Evolutionary conservation across 2,113 vertebrate genomes (phyloP).

Genomic region (Mirounga angustirostris): DNA sequence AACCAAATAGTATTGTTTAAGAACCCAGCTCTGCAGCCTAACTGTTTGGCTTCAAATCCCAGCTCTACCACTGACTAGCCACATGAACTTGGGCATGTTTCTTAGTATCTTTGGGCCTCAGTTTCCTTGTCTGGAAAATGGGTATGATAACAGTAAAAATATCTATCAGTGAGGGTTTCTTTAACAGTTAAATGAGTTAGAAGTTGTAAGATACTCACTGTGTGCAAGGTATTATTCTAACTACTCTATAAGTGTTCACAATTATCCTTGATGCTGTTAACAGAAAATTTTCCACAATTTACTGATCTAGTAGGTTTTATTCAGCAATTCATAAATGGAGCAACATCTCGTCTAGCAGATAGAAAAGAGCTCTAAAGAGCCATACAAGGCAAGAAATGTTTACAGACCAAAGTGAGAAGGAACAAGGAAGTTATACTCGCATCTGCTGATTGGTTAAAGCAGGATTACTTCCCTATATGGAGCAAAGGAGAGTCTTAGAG

Average conservation of each 20-base stretch:
- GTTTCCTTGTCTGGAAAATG: not conserved
- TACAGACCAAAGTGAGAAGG: not conserved
- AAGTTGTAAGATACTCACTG: not conserved
- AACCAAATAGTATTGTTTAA: not conserved
- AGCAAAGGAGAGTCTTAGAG: not conserved
- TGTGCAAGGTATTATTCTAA: not conserved
- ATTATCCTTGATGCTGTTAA: not conserved
- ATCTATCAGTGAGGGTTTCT: not conserved
- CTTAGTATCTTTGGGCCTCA: not conserved
- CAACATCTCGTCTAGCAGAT: not conserved
- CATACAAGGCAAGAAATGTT: not conserved
- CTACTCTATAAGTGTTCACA: not conserved
- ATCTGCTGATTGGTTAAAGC: not conserved
- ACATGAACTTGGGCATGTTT: not conserved
- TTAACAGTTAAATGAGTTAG: not conserved
- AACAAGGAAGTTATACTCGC: not conserved
- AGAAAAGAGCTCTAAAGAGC: not conserved
- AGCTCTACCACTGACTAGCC: not conserved
- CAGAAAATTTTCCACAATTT: not conserved
- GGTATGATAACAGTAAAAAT: not conserved
- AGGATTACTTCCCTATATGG: not conserved
- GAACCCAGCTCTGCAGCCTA: not conserved
- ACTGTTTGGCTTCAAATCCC: not conserved
- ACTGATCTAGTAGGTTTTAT: not conserved
- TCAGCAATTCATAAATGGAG: not conserved